A percentile compares a stretch with the other conserved stretches of the same genome.
These are phyloP conservation scores for Anarhynchus alexandrinus DNA, from an alignment of 2,113 vertebrate genomes.

Conservation along the genomic window DNA sequence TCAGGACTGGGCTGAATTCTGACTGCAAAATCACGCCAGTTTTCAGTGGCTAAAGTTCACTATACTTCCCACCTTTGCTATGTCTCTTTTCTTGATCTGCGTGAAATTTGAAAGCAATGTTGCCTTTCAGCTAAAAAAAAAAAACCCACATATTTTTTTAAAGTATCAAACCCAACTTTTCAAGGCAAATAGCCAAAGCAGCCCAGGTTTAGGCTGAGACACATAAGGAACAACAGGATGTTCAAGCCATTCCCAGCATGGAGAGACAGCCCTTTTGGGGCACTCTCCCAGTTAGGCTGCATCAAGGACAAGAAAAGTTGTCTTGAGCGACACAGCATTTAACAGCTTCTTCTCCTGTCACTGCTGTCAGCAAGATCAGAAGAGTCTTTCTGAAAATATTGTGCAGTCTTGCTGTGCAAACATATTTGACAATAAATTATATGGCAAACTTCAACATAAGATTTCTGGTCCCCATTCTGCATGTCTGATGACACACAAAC, in stretches of 20 bases:
- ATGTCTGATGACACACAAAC: neutral
- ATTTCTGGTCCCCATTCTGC: neutral
- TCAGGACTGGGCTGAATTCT: neutral
- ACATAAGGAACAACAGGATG: neutral
- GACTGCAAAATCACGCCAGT: neutral
- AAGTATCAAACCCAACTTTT: neutral
- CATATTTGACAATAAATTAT: neutral
- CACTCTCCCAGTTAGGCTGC: neutral
- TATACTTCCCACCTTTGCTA: neutral
- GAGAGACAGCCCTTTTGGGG: neutral
- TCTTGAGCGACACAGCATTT: neutral
- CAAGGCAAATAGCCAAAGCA: neutral
- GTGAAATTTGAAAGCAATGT: neutral
- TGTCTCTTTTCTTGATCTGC: neutral
- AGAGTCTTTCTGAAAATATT: neutral
- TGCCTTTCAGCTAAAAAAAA: neutral
- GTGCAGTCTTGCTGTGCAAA: neutral
- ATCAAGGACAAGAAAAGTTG: neutral
- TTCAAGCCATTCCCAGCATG: neutral
- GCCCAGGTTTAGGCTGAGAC: neutral
- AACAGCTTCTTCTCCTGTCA: neutral
- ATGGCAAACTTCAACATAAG: neutral
- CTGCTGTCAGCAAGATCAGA: neutral
- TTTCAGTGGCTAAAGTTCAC: neutral
- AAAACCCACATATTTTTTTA: fast-evolving